Evolutionary conservation across 2,888 invertebrate genomes (phyloP).

Genomic region (Bimastos eiseni): DNA sequence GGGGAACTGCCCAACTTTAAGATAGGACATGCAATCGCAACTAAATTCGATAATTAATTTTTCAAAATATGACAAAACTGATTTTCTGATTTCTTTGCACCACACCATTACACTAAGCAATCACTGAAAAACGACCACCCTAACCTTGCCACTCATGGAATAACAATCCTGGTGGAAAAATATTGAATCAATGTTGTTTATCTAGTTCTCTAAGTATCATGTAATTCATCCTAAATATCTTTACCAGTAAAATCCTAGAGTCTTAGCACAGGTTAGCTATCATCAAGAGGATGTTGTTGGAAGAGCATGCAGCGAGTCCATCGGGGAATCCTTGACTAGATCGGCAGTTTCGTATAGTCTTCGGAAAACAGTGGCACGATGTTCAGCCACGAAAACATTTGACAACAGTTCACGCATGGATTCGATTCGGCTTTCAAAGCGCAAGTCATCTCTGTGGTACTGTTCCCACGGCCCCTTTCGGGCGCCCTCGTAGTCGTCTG

Average conservation of each 20-base stretch:
- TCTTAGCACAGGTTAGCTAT: background rate
- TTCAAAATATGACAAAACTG: background rate
- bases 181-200: background rate
- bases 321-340: constrained; percentile 16
- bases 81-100: constrained; percentile 3
- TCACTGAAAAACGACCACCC: background rate
- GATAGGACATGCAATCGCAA: background rate
- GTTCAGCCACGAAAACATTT: background rate
- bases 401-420: background rate
- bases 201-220: background rate
- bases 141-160: background rate
- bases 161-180: background rate
- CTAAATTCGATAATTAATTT: background rate
- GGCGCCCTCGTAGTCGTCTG: background rate
- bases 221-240: background rate
- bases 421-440: constrained; percentile 9
- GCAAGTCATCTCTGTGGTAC: background rate
- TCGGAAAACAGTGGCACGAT: constrained; percentile 16
- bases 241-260: background rate
- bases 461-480: constrained; percentile 16
- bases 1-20: background rate
- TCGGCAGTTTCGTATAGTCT: background rate
- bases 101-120: background rate
- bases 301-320: background rate
- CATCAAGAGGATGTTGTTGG: background rate